These are phyloP conservation scores for Orthochromis indermauri DNA, from an alignment of 2,113 vertebrate species.

Conservation along the genomic window DNA sequence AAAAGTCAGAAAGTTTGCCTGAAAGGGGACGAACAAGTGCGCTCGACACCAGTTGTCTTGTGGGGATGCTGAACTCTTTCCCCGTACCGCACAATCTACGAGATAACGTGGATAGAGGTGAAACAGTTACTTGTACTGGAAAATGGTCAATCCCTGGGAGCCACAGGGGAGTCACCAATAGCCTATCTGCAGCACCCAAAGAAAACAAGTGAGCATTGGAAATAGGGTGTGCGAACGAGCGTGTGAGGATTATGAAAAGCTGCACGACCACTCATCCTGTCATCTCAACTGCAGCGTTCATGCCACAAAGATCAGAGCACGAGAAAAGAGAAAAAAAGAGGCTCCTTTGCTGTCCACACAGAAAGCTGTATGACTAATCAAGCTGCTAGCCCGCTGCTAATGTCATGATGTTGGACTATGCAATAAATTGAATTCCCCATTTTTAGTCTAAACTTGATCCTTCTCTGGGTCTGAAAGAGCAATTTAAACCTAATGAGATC, in stretches of 20 bases:
- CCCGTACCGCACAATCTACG: neutral
- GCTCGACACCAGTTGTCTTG: neutral
- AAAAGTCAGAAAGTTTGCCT: conserved; percentile 21
- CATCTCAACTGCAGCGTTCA: neutral
- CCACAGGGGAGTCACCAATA: neutral
- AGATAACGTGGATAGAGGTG: neutral
- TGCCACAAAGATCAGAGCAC: neutral
- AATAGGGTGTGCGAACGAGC: conserved; percentile 6
- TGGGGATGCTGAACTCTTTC: neutral
- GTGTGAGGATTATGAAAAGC: neutral
- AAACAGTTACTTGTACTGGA: neutral
- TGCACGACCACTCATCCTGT: neutral
- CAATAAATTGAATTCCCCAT: neutral
- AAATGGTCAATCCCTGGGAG: neutral
- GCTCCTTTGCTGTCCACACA: neutral
- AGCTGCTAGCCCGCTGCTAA: neutral
- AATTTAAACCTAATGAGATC: neutral
- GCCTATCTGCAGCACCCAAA: neutral
- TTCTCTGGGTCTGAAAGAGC: neutral
- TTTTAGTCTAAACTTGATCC: neutral
- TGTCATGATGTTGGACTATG: neutral
- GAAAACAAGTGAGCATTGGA: conserved; percentile 16
- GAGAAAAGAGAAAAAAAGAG: neutral
- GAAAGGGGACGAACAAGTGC: neutral
- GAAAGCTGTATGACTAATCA: neutral